Conservation (phyloP, 2,888 invertebrate species). For the Lamellibrachia satsuma region DNA sequence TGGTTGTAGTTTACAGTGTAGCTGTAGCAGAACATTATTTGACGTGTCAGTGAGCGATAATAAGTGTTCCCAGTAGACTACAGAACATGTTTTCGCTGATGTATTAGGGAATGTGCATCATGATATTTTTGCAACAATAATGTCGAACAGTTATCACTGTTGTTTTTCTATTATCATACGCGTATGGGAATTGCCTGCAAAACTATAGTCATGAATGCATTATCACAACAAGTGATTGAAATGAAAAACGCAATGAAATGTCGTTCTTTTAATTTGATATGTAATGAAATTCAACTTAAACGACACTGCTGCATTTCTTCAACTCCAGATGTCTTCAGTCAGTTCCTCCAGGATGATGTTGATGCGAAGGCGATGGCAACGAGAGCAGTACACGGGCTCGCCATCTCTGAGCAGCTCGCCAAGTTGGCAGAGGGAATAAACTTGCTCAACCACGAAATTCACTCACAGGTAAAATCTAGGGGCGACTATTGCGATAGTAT, state of each 20-base stretch:
- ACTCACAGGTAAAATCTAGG: constrained; percentile 59
- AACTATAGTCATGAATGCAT: too few species aligned
- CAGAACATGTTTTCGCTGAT: constrained; percentile 8
- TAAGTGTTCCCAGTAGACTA: constrained; percentile 18
- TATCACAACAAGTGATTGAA: neutral
- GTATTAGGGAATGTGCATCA: neutral
- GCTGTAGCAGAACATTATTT: constrained; percentile 21
- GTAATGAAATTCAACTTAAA: constrained; percentile 19
- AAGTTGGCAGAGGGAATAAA: constrained; percentile 65
- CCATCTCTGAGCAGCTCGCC: constrained; percentile 65
- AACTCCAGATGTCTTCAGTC: constrained; percentile 65
- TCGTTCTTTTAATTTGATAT: neutral
- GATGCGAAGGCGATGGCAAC: constrained; percentile 66
- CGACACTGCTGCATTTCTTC: neutral
- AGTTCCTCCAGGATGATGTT: constrained; percentile 64
- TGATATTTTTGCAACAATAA: neutral
- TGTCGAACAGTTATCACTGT: neutral
- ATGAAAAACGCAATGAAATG: neutral
- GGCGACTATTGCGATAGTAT: neutral
- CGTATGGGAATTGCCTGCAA: neutral
- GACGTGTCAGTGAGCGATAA: constrained; percentile 26
- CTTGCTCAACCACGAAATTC: constrained; percentile 65
- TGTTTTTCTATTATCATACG: neutral
- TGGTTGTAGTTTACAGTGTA: neutral
- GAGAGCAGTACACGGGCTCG: constrained; percentile 63